phyloP scores from a whole-genome alignment of 53 echinoderm and acorn worm species.

The Stichopus horrens region DNA sequence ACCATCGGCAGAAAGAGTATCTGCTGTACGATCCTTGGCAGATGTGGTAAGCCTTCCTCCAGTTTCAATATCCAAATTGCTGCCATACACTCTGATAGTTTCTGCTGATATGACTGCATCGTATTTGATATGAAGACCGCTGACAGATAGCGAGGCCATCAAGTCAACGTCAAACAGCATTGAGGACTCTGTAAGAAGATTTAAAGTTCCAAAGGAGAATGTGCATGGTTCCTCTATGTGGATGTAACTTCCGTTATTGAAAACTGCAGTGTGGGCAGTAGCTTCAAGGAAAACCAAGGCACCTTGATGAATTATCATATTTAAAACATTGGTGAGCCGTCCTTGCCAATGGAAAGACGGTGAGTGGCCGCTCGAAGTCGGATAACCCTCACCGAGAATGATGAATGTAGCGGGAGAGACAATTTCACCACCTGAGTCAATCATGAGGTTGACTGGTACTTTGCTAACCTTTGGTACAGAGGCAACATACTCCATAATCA shows the following conservation, averaged over 20 bases:
- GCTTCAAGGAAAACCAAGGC: conserved; percentile 60
- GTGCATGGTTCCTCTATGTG: conserved; percentile 60
- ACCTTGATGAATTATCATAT: conserved; percentile 72
- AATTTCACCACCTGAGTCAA: conserved; percentile 67
- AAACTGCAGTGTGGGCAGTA: conserved; percentile 81
- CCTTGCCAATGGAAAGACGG: conserved; percentile 79
- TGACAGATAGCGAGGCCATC: conserved; percentile 69
- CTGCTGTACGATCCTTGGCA: conserved; percentile 68
- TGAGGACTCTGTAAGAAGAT: conserved; percentile 75
- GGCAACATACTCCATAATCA: conserved; percentile 75
- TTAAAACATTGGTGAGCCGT: conserved; percentile 72
- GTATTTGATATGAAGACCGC: conserved; percentile 76
- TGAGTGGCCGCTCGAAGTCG: conserved; percentile 45
- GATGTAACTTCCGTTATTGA: conserved; percentile 63
- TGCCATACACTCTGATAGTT: conserved; percentile 65
- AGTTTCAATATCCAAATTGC: conserved; percentile 67
- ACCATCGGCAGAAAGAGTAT: conserved; percentile 61
- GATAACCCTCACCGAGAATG: conserved; percentile 75
- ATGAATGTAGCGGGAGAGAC: conserved; percentile 81
- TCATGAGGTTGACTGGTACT: conserved; percentile 77
- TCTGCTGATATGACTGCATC: conserved; percentile 77
- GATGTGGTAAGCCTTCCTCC: conserved; percentile 76
- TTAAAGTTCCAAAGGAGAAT: conserved; percentile 76
- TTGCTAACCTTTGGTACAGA: conserved; percentile 76
- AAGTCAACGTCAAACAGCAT: conserved; percentile 71